phyloP scores from a whole-genome alignment of 2,888 invertebrate species.

The Amphipoea oculea region DNA sequence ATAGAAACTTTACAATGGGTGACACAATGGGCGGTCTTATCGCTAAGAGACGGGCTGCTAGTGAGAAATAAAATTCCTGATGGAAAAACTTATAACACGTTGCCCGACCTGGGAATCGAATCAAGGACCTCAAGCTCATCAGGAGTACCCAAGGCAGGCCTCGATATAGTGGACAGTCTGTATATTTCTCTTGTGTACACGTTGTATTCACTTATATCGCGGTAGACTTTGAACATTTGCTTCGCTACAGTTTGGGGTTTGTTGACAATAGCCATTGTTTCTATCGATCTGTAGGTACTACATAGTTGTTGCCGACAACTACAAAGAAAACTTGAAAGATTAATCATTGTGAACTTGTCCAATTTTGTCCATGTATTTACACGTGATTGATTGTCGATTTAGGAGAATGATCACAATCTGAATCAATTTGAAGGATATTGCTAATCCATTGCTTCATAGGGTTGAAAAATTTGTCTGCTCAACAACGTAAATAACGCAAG shows the following conservation, averaged over 20 bases:
- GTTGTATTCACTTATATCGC: conserved; percentile 29
- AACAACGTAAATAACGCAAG: no score
- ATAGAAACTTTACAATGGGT: no score
- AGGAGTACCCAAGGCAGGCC: not conserved
- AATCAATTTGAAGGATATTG: no score
- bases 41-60: no score
- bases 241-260: conserved; percentile 44
- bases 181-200: not conserved
- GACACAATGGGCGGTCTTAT: no score
- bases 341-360: not conserved
- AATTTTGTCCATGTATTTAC: not conserved
- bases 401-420: not conserved
- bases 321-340: not conserved
- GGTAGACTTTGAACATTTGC: conserved; percentile 36
- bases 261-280: conserved; percentile 34
- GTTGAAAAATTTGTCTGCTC: no score
- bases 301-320: conserved; percentile 5
- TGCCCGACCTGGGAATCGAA: not conserved
- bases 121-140: not conserved
- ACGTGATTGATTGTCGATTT: not conserved
- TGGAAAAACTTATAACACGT: not conserved
- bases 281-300: conserved; percentile 28
- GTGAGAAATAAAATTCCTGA: not conserved
- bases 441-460: no score
- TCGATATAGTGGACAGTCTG: conserved; percentile 7